Evolutionary conservation across 2,797 vertebrate genomes (phyloP), one percentile per base, ranked within the genome.

Genomic region (Kryptolebias ocellatus): DNA sequence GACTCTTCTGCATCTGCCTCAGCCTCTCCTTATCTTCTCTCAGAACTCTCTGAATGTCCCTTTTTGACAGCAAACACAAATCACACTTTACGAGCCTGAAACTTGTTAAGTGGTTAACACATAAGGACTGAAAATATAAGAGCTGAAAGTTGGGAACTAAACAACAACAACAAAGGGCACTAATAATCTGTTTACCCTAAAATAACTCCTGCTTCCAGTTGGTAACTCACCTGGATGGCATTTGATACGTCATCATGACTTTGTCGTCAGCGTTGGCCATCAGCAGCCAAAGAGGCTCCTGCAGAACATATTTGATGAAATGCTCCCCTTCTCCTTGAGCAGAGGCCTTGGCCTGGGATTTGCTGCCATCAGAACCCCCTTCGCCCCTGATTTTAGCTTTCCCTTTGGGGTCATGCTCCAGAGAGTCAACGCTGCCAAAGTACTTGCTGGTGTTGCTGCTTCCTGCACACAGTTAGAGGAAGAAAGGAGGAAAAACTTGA

Each of bases 221-320:
- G 8, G 20, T 60, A 1, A 50, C 89, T 95, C 89, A 98, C 97
- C 96, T 89, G 57, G 94, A 84, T 0, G 97, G 96, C 76, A 98
- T 90, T 85, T 98, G 95, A 87, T 98, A 99, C 0, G 94, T 96
- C 96, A 99, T 97, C 96, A 96, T 97, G 81, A 95, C 82, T 1
- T 94, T 87, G 69, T 96, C 92, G 11, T 98, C 95, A 0, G 94
- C 68, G 10, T 96, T 94, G 5, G 96, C 95, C 94, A 94, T 95
- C 59, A 96, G 87, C 79, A 96, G 92, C 96, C 96, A 98, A 61
- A 96, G 85, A 0, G 96, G 96, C 78, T 98, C 96, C 89, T 97
- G 96, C 1, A 95, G 94, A 31, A 94, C 91, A 0, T 85, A 95
- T 54, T 95, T 95, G 60, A 94, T 87, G 66, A 95, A 91, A 67